Conservation (phyloP, 2,797 vertebrate species). For the Pampus argenteus region DNA sequence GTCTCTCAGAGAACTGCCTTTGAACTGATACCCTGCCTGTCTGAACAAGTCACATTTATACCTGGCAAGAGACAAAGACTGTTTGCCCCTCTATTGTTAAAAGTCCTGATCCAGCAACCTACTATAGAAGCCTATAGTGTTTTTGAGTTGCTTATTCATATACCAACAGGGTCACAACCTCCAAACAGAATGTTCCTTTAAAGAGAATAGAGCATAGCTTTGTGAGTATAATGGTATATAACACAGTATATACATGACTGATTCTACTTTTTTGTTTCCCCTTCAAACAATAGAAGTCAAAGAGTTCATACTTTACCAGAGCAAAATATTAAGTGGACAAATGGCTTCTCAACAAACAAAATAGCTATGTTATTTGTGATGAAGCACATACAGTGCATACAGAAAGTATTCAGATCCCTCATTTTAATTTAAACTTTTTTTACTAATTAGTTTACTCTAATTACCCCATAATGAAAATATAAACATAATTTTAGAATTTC, state of each 20-base stretch:
- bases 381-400: no score
- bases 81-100: conserved; percentile 74
- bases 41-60: conserved; percentile 79
- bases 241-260: background rate
- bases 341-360: background rate
- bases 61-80: conserved; percentile 74
- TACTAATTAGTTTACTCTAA: no score
- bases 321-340: background rate
- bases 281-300: background rate
- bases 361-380: background rate
- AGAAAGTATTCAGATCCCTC: no score
- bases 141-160: conserved; percentile 59
- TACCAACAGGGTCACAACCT: conserved; percentile 44
- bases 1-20: conserved; percentile 56
- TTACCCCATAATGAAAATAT: no score
- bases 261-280: background rate
- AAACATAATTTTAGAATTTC: no score
- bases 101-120: conserved; percentile 78
- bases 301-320: background rate
- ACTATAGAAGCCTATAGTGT: conserved; percentile 72
- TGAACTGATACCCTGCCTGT: conserved; percentile 65
- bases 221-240: background rate
- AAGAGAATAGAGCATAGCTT: conserved; percentile 12
- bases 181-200: conserved; percentile 59
- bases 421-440: no score